Percentiles rank a stretch among this genome's conserved stretches.
These are phyloP conservation scores for Agrochola macilenta DNA, from an alignment of 2,888 invertebrate species.

Conservation along the genomic window DNA sequence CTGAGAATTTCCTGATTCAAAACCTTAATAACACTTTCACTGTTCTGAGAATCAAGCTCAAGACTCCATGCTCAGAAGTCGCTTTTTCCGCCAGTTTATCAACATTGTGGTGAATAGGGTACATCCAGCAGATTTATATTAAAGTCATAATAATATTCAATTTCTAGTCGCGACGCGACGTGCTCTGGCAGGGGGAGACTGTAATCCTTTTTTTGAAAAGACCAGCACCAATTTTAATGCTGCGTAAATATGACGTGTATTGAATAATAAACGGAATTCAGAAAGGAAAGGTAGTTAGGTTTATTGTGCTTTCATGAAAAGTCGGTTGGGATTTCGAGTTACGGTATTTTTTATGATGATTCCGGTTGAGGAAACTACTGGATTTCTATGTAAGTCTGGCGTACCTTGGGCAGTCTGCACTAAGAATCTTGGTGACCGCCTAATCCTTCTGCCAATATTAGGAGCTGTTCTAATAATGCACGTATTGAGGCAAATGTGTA, in stretches of 20 bases:
- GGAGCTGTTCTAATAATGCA: neutral
- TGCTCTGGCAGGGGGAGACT: constrained; percentile 17
- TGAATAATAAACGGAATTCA: constrained; percentile 53
- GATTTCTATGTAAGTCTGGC: neutral
- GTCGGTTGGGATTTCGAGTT: neutral
- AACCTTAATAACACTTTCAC: neutral
- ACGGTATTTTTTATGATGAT: neutral
- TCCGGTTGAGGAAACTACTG: neutral
- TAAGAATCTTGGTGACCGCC: neutral
- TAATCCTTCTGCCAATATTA: neutral
- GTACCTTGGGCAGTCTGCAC: neutral
- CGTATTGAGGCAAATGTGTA: neutral
- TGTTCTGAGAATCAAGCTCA: neutral
- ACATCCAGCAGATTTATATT: constrained; percentile 19
- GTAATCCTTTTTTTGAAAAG: constrained; percentile 40
- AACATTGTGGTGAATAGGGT: neutral
- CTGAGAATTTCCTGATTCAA: neutral
- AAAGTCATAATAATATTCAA: constrained; percentile 33
- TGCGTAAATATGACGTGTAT: constrained; percentile 51
- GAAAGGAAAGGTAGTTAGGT: constrained; percentile 14
- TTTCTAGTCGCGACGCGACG: constrained; percentile 18
- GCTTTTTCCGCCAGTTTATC: neutral
- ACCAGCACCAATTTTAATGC: constrained; percentile 50
- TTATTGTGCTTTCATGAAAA: constrained; percentile 34
- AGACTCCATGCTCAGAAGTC: neutral